Evolutionary conservation across 2,888 invertebrate genomes (phyloP).

Genomic region (Eretmocerus hayati): DNA sequence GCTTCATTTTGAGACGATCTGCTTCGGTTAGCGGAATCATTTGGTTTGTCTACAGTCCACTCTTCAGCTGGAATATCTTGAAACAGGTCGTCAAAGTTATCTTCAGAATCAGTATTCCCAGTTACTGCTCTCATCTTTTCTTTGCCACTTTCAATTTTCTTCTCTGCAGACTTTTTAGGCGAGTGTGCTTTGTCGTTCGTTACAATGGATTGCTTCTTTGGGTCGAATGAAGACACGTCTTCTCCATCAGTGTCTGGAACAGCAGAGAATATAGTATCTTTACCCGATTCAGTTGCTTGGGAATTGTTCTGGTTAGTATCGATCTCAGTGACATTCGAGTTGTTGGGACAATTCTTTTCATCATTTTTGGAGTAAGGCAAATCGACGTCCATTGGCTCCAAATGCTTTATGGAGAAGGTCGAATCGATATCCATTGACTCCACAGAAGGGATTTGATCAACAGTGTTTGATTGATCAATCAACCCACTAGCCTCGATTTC

Average conservation of each 20-base stretch:
- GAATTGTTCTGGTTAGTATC: slow-evolving; percentile 9
- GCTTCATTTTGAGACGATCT: too few relatives aligned
- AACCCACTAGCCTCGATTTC: too few relatives aligned
- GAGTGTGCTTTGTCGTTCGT: not conserved
- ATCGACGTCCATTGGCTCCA: slow-evolving; percentile 2
- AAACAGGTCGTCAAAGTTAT: slow-evolving; percentile 25
- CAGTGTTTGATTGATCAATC: too few relatives aligned
- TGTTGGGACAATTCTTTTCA: slow-evolving; percentile 4
- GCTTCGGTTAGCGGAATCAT: not conserved
- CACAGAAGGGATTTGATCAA: too few relatives aligned
- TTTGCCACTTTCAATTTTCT: not conserved
- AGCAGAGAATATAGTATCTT: slow-evolving; percentile 27
- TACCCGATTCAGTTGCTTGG: slow-evolving; percentile 11
- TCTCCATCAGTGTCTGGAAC: slow-evolving; percentile 28
- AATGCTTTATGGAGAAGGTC: too few relatives aligned
- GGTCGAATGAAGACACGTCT: slow-evolving; percentile 6
- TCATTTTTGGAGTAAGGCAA: not conserved
- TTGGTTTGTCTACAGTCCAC: slow-evolving; percentile 16
- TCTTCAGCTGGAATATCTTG: slow-evolving; percentile 34
- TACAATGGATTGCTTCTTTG: slow-evolving; percentile 3
- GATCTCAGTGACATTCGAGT: slow-evolving; percentile 1
- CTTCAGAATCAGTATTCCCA: slow-evolving; percentile 22
- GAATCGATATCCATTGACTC: too few relatives aligned
- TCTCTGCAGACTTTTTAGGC: not conserved
- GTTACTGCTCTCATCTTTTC: slow-evolving; percentile 6